Conservation (phyloP, 1,140 invertebrate genomes). For the Sipha flava region DNA sequence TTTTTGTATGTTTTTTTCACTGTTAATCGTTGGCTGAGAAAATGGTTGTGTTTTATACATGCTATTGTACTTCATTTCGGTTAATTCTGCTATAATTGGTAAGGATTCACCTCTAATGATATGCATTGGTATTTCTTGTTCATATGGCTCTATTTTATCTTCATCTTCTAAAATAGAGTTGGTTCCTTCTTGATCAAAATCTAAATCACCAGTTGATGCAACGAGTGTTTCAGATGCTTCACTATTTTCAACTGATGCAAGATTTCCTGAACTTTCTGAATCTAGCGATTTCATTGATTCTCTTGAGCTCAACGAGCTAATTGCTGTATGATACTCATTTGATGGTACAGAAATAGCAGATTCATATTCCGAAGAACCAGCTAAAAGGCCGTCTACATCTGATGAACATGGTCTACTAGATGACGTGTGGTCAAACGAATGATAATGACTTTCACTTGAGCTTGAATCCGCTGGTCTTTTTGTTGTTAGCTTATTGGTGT, state of each 20-base stretch:
- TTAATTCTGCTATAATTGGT: conserved; percentile 20
- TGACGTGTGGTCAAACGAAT: conserved; percentile 71
- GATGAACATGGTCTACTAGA: conserved; percentile 74
- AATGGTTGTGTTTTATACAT: conserved; percentile 28
- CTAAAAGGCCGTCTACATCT: conserved; percentile 66
- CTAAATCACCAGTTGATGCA: conserved; percentile 56
- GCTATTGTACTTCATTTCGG: conserved; percentile 11
- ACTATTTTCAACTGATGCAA: conserved; percentile 74
- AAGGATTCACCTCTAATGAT: conserved; percentile 42
- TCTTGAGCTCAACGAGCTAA: conserved; percentile 70
- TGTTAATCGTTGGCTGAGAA: conserved; percentile 20
- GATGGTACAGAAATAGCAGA: conserved; percentile 76
- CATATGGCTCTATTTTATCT: conserved; percentile 47
- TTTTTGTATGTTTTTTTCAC: conserved; percentile 38
- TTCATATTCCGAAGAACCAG: conserved; percentile 74
- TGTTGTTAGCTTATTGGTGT: conserved; percentile 50
- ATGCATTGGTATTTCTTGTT: conserved; percentile 46
- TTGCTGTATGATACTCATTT: conserved; percentile 75
- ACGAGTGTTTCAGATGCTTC: conserved; percentile 84
- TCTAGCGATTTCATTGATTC: conserved; percentile 83
- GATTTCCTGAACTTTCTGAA: conserved; percentile 77
- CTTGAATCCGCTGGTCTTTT: conserved; percentile 56
- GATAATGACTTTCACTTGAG: conserved; percentile 81
- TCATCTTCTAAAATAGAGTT: conserved; percentile 38
- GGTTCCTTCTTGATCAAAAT: conserved; percentile 43